Evolutionary conservation across 2,113 vertebrate species (phyloP), one percentile per base, ranked within the genome.

Genomic region (Catharus bicknelli): DNA sequence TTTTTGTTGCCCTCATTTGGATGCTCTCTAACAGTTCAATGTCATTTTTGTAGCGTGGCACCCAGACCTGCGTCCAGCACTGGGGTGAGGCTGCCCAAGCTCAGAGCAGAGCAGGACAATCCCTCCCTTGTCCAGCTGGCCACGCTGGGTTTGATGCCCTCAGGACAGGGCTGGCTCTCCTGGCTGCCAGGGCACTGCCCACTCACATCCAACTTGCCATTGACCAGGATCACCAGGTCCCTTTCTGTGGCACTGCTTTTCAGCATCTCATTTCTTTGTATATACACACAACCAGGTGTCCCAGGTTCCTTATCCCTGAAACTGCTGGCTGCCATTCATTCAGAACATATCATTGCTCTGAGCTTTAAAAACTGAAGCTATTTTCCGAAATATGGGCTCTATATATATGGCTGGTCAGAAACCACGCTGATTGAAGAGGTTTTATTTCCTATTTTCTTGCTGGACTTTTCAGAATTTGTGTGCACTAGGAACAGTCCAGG

Each of bases 81-180:
- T 19, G 0, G 0, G 15, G 27, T 53, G 59, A 66, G 27, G 22
- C 26, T 0, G 0, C 5, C 22, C 22, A 45, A 66, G 15, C 0
- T 3, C 68, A 88, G 38, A 66, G 68, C 27, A 73, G 75, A 36
- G 30, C 0, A 0, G 36, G 27, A 74, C 53, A 59, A 17, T 58
- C 23, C 21, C 16, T 40, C 23, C 16, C 19, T 45, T 20, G 10
- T 13, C 53, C 0, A 0, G 5, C n/a, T 53, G 38, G 9, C 0
- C 0, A 5, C 66, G 23, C 77, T 74, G n/a, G 3, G 1, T n/a
- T 45, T 59, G 38, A 25, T 67, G 61, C 1, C 16, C 25, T 38
- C 53, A 40, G 45, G 45, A 25, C 38, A 58, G 1, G 0, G 0
- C 0, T 81, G 51, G 1, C 30, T 11, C 43, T 20, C 43, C 53